These are phyloP conservation scores for Contarinia nasturtii DNA, from an alignment of 1,140 invertebrate genomes.

Conservation along the genomic window DNA sequence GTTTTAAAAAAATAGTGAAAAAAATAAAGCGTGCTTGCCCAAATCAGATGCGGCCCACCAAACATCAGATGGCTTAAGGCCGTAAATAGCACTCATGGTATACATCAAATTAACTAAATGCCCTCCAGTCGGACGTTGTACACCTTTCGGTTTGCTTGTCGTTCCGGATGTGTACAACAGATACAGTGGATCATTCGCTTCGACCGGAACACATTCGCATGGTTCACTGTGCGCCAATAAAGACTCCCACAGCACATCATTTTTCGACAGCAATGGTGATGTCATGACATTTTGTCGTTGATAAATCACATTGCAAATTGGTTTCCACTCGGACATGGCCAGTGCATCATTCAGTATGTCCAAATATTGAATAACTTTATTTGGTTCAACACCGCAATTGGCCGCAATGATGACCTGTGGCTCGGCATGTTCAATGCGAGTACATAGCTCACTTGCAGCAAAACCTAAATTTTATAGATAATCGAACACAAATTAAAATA, in stretches of 20 bases:
- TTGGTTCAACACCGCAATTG: conserved; percentile 77
- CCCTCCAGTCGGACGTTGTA: conserved; percentile 67
- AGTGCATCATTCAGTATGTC: conserved; percentile 75
- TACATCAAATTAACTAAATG: conserved; percentile 70
- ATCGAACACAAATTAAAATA: conserved; percentile 1
- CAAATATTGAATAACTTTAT: conserved; percentile 71
- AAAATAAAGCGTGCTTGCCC: conserved; percentile 1
- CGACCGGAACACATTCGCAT: conserved; percentile 64
- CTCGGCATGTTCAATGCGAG: conserved; percentile 68
- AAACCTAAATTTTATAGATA: conserved; percentile 39
- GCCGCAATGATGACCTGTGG: conserved; percentile 78
- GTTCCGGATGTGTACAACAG: conserved; percentile 88
- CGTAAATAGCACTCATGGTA: conserved; percentile 69
- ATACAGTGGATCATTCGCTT: conserved; percentile 77
- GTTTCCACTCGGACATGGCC: conserved; percentile 43
- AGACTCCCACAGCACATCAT: conserved; percentile 62
- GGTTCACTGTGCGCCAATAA: conserved; percentile 38
- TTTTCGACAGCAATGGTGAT: conserved; percentile 33
- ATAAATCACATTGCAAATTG: conserved; percentile 59
- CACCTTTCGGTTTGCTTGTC: conserved; percentile 68
- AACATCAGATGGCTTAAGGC: conserved; percentile 55
- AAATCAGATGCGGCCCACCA: conserved; percentile 88
- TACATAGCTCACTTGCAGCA: conserved; percentile 66
- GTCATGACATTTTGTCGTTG: conserved; percentile 47
- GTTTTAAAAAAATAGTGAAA: not conserved